Base-by-base conservation (phyloP, 2,113 vertebrate species). In the Crotophaga sulcirostris region DNA sequence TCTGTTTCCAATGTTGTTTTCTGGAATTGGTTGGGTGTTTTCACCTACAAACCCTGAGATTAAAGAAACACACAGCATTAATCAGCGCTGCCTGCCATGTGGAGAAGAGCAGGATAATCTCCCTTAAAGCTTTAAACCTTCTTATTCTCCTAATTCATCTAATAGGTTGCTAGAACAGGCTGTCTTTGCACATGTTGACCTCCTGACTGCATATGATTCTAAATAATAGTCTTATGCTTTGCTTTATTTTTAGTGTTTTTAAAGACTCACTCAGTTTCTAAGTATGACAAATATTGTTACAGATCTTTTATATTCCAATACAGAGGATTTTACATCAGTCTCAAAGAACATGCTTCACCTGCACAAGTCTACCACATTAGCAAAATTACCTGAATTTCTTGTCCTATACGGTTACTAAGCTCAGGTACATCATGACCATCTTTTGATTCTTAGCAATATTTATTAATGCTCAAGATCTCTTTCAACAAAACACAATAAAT, bases 1-100 rank as follows among this genome's bases (percentile, higher is more conserved):
- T 74, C 99, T 98, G 96, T 97, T 99, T 64, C 99, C 99, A 95
- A 99, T 98, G 97, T 99, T 99, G 33, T 94, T 98, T 79, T 99
- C 99, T 15, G 99, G 98, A 90, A 99, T 98, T 31, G 99, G 99
- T 63, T 98, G 96, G 4, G 98, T 98, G 1, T 96, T 98, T 97
- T 99, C 99, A 84, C 98, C 99, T 31, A 99, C 98, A 72, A 99
- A 96, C 85, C 98, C 99, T 99, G 95, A 91, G 94, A 98, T 97
- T 85, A 87, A 97, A 95, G 72, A 97, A 85, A 97, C 11, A 96
- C 42, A 94, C 38, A 97, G 85, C 69, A 94, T 86, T 90, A 87
- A 90, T 97, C 86, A 97, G 84, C 42, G 62, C 26, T 60, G 93
- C 74, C 94, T 60, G 92, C 78, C 95, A 73, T 76, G 96, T 87